Base-by-base conservation (phyloP, 1,140 invertebrate genomes). In the Drosophila nikananu region DNA sequence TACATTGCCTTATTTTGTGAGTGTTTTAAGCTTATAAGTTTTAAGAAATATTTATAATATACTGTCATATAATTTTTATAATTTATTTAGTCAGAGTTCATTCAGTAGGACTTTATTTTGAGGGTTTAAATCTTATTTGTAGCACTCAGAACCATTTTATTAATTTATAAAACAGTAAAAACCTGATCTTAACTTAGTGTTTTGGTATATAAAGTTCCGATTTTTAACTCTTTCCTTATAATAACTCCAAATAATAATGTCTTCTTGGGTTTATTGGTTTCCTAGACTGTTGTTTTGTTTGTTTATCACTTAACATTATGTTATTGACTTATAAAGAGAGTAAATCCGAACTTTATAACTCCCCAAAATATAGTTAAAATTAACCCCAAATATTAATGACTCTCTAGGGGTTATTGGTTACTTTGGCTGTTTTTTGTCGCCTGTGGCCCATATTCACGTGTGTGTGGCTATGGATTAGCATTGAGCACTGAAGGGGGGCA, bases 401-500 rank as follows among this genome's bases (percentile, higher is more conserved):
- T 17, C 0, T 1, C 2, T 21, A 12, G 3, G 13, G 52, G 4
- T 17, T 35, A 37, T 23, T 10, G 19, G 7, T 15, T 55, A 23
- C 4, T n/a, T 35, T 7, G 32, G 13, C 19, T 30, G 30, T n/a
- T 7, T 39, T 75, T 54, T 35, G 73, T 65, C 71, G 61, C 61
- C 73, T 76, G 61, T 73, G 58, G 30, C 62, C 15, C 30, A 37
- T 35, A 52, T 42, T 57, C 48, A 60, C n/a, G 19, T 30, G 13
- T 32, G 32, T n/a, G 27, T 39, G 15, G 41, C 30, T 52, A 15
- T 67, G 55, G 46, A 71, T 46, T 63, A 48, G 41, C 64, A 46
- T 63, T 63, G 58, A 15, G 59, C 64, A 27, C 32, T 63, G 6
- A 64, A 37, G 64, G 60, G 60, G 60, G 60, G 41, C 64, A 67